Percentiles rank a stretch among this genome's conserved stretches.
Conservation (phyloP, 1,140 invertebrate species). For the Oscheius sp. region DNA sequence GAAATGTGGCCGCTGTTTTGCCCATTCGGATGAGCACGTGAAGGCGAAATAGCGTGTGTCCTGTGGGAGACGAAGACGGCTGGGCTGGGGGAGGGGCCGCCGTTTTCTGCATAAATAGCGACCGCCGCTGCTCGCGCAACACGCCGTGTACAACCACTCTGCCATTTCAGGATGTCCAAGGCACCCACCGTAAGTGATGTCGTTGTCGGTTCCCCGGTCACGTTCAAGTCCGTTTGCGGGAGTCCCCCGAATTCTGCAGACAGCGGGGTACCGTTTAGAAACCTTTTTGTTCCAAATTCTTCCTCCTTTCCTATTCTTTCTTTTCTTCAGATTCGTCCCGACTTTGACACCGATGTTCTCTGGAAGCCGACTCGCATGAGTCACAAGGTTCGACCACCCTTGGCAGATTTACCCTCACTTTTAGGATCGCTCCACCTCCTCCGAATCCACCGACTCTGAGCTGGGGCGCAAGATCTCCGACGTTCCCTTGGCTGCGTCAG, state of each 20-base stretch:
- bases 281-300: neutral
- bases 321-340: slow-evolving; percentile 25
- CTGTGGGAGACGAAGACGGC: neutral
- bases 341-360: slow-evolving; percentile 31
- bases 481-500: neutral
- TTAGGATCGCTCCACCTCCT: slow-evolving; percentile 12
- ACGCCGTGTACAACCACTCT: neutral
- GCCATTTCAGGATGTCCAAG: slow-evolving; percentile 36
- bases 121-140: too few species aligned
- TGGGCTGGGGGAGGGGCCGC: neutral
- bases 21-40: too few species aligned
- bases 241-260: slow-evolving; percentile 15
- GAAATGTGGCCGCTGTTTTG: too few species aligned
- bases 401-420: too few species aligned
- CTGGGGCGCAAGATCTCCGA: slow-evolving; percentile 21
- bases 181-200: slow-evolving; percentile 35
- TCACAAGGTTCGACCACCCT: slow-evolving; percentile 12
- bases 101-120: neutral
- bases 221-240: slow-evolving; percentile 22
- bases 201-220: slow-evolving; percentile 8
- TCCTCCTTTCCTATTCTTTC: neutral
- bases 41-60: neutral
- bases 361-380: slow-evolving; percentile 20
- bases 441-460: slow-evolving; percentile 31
- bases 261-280: slow-evolving; percentile 6